These are phyloP conservation scores for Sebastiscus albofasciatus DNA, from an alignment of 2,797 vertebrate genomes.

Conservation along the genomic window DNA sequence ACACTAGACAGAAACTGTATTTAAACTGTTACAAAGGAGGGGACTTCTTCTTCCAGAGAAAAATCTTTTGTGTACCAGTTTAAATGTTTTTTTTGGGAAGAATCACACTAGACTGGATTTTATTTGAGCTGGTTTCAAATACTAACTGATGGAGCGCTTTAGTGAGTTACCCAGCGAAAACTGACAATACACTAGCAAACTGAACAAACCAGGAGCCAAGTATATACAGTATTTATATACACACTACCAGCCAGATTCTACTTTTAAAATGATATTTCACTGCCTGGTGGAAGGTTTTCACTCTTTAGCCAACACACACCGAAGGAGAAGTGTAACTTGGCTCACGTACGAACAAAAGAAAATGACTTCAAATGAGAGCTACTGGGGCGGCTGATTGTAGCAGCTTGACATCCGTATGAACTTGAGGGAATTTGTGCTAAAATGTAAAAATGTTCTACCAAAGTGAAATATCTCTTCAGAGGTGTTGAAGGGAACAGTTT, in stretches of 20 bases:
- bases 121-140: constrained; percentile 66
- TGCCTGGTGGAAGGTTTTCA: constrained; percentile 24
- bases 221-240: background rate
- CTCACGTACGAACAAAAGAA: background rate
- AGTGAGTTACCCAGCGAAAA: background rate
- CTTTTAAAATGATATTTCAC: background rate
- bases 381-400: background rate
- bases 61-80: background rate
- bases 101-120: constrained; percentile 15
- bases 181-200: background rate
- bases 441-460: constrained; percentile 48
- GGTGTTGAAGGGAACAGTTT: constrained; percentile 33
- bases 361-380: background rate
- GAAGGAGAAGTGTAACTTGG: background rate
- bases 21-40: constrained; percentile 6
- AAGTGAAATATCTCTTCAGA: constrained; percentile 42
- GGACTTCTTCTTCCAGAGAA: background rate
- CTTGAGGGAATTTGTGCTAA: constrained; percentile 21
- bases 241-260: background rate
- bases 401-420: constrained; percentile 1
- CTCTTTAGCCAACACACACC: background rate
- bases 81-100: background rate
- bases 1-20: constrained; percentile 13
- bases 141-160: constrained; percentile 5
- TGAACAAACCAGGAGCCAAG: background rate